Conservation (phyloP, 2,797 vertebrate species). For the Leptatherina wallacei region DNA sequence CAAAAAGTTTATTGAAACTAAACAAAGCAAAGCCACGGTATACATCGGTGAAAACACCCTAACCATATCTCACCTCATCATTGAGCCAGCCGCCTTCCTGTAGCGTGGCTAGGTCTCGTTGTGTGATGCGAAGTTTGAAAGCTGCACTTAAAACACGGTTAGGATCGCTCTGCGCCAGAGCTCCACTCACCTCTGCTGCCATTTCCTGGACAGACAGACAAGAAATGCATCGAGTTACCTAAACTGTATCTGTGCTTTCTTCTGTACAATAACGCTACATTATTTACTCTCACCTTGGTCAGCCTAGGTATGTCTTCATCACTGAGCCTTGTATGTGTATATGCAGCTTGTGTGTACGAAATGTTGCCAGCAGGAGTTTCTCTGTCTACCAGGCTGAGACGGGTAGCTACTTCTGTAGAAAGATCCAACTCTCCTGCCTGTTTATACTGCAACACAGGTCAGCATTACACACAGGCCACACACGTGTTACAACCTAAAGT, state of each 20-base stretch:
- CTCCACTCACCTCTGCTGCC: conserved; percentile 86
- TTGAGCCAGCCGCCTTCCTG: conserved; percentile 90
- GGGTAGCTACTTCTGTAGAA: conserved; percentile 81
- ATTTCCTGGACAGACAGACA: conserved; percentile 85
- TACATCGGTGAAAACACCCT: neutral
- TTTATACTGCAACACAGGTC: conserved; percentile 47
- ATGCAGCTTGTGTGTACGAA: conserved; percentile 45
- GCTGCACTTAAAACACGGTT: conserved; percentile 88
- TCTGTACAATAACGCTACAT: neutral
- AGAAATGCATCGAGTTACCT: conserved; percentile 4
- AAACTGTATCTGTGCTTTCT: neutral
- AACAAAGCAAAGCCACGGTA: neutral
- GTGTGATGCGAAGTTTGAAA: conserved; percentile 91
- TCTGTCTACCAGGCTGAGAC: conserved; percentile 82
- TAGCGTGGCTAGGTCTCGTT: conserved; percentile 90
- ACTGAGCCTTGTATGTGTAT: conserved; percentile 56
- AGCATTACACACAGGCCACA: neutral
- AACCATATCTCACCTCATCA: conserved; percentile 84
- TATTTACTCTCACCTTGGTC: conserved; percentile 82
- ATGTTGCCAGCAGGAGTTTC: conserved; percentile 61
- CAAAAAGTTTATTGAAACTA: neutral
- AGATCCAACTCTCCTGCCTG: conserved; percentile 78
- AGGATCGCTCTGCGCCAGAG: conserved; percentile 82
- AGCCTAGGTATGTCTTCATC: conserved; percentile 85
- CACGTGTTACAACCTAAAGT: neutral